A percentile compares a stretch with the other conserved stretches of the same genome.
Evolutionary conservation across 2,888 invertebrate genomes (phyloP).

Genomic region (Abscondita cerata): DNA sequence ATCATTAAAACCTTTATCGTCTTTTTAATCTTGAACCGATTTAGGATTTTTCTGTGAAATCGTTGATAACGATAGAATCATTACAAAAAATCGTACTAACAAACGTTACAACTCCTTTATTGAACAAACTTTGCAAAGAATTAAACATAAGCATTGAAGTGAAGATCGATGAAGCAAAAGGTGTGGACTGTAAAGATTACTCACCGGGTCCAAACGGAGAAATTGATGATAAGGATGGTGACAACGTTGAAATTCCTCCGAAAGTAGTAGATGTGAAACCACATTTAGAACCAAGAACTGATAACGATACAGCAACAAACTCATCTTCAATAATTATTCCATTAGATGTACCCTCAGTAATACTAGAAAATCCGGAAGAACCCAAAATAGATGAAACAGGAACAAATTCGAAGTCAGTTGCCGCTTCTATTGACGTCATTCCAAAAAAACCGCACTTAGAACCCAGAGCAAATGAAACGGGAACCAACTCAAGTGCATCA

Average conservation of each 20-base stretch:
- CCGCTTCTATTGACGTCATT: no score
- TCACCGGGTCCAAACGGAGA: not conserved
- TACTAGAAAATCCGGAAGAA: no score
- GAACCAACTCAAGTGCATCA: no score
- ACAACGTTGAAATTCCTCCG: not conserved
- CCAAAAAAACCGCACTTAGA: no score
- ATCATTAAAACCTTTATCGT: not conserved
- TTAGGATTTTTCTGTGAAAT: not conserved
- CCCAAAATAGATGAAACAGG: not conserved
- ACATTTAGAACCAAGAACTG: not conserved
- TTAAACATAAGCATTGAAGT: conserved; percentile 1
- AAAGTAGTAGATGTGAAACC: not conserved
- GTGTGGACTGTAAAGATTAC: not conserved
- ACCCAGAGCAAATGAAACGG: conserved; percentile 41
- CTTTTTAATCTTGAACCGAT: not conserved
- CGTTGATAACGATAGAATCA: not conserved
- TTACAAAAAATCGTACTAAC: conserved; percentile 1
- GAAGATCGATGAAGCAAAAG: not conserved
- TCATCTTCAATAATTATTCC: no score
- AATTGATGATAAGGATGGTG: not conserved
- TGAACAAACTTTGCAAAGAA: conserved; percentile 1
- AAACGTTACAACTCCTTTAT: not conserved
- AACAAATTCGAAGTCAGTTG: no score
- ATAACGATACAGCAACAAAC: no score
- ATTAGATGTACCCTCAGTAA: no score